These are phyloP conservation scores for Lasioglossum vierecki DNA, from an alignment of 2,888 invertebrate genomes.

Conservation along the genomic window DNA sequence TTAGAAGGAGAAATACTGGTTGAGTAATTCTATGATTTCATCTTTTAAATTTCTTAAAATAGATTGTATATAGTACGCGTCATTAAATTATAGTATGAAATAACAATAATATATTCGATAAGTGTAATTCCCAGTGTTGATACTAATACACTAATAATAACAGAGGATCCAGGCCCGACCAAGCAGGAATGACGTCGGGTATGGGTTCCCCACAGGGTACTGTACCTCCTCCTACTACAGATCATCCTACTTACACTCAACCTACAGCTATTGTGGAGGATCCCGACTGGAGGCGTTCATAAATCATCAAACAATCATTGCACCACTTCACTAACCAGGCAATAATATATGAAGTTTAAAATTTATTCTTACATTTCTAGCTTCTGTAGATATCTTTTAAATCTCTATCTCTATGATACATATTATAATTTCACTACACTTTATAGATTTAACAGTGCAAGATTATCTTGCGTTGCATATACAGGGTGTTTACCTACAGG, in stretches of 20 bases:
- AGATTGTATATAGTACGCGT: neutral
- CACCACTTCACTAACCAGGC: slow-evolving; percentile 83
- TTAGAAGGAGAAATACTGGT: neutral
- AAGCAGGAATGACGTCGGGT: slow-evolving; percentile 88
- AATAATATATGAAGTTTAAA: slow-evolving; percentile 79
- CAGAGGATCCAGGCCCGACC: slow-evolving; percentile 91
- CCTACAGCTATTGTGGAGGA: slow-evolving; percentile 94
- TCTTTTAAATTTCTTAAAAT: slow-evolving; percentile 12
- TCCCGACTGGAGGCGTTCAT: slow-evolving; percentile 96
- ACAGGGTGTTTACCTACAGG: too few species aligned
- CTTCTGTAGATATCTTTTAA: slow-evolving; percentile 29
- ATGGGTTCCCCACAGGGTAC: slow-evolving; percentile 87
- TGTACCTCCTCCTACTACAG: slow-evolving; percentile 86
- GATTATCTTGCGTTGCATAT: neutral
- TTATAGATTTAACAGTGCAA: slow-evolving; percentile 2
- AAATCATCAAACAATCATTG: slow-evolving; percentile 85
- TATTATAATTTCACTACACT: slow-evolving; percentile 4
- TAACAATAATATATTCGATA: slow-evolving; percentile 25
- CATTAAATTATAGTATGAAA: slow-evolving; percentile 14
- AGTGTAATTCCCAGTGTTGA: slow-evolving; percentile 42
- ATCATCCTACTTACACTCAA: slow-evolving; percentile 85
- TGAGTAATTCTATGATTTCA: slow-evolving; percentile 12
- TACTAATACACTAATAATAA: slow-evolving; percentile 74
- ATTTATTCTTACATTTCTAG: slow-evolving; percentile 58
- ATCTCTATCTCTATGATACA: slow-evolving; percentile 5